Evolutionary conservation across 2,113 vertebrate species (phyloP).

Genomic region (Oryzias woworae): DNA sequence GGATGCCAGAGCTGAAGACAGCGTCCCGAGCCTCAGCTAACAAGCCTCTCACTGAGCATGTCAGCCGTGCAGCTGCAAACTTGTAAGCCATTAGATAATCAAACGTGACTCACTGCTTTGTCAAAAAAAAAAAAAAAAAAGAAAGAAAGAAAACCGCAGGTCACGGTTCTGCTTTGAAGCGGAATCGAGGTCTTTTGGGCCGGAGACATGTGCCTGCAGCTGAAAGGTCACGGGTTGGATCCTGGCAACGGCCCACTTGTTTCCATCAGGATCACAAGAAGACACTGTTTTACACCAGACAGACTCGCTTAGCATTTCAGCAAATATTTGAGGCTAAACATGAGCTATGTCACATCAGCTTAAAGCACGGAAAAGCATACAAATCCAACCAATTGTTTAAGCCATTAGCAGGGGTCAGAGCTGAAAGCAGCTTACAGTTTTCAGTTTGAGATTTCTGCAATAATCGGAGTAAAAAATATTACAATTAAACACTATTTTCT

Average conservation of each 20-base stretch:
- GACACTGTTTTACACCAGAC: slow-evolving; percentile 13
- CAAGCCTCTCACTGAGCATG: slow-evolving; percentile 38
- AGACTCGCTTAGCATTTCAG: no score
- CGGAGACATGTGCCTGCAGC: slow-evolving; percentile 25
- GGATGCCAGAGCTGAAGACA: slow-evolving; percentile 66
- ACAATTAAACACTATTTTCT: no score
- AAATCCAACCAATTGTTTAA: no score
- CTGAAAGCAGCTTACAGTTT: no score
- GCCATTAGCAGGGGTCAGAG: no score
- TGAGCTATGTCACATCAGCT: no score
- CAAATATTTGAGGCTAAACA: no score
- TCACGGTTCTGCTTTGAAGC: slow-evolving; percentile 26
- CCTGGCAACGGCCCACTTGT: background rate
- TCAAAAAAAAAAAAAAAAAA: no score
- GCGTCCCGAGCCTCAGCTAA: slow-evolving; percentile 63
- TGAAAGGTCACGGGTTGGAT: slow-evolving; percentile 30
- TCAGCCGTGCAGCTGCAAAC: slow-evolving; percentile 49
- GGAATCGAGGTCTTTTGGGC: slow-evolving; percentile 2
- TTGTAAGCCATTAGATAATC: slow-evolving; percentile 46
- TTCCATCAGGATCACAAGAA: slow-evolving; percentile 9
- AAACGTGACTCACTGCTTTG: slow-evolving; percentile 48
- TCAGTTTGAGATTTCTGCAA: no score
- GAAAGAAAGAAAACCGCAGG: background rate
- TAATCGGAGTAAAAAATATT: no score
- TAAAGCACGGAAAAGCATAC: no score